phyloP scores from a whole-genome alignment of 2,888 invertebrate species.

The Panorpa germanica region DNA sequence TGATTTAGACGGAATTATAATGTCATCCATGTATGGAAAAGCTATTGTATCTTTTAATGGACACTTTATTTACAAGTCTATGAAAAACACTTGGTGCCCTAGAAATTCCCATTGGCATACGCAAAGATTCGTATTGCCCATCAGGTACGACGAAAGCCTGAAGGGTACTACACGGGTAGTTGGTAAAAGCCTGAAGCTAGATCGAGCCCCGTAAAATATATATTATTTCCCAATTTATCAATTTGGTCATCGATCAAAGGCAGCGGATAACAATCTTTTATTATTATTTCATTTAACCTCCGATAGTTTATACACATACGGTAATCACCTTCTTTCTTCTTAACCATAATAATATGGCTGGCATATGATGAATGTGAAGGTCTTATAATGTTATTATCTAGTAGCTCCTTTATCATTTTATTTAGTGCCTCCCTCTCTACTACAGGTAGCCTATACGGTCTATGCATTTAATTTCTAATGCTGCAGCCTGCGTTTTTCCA shows the following conservation, averaged over 20 bases:
- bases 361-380: slow-evolving; percentile 12
- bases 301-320: slow-evolving; percentile 13
- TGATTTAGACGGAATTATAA: slow-evolving; percentile 9
- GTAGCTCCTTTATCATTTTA: slow-evolving; percentile 9
- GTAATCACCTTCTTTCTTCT: slow-evolving; percentile 12
- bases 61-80: slow-evolving; percentile 13
- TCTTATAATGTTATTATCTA: slow-evolving; percentile 11
- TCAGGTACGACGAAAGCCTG: too few species aligned
- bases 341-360: slow-evolving; percentile 12
- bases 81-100: slow-evolving; percentile 12
- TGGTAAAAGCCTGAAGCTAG: too few species aligned
- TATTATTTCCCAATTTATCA: too few species aligned
- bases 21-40: slow-evolving; percentile 14
- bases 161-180: too few species aligned
- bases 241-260: too few species aligned
- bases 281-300: slow-evolving; percentile 11
- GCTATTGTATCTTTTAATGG: slow-evolving; percentile 12
- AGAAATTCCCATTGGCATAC: slow-evolving; percentile 10
- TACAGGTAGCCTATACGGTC: slow-evolving; percentile 10
- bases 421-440: slow-evolving; percentile 8
- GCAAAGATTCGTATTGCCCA: slow-evolving; percentile 9
- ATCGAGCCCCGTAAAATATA: too few species aligned
- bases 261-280: too few species aligned
- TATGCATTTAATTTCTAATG: too few species aligned
- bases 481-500: too few species aligned